Evolutionary conservation across 2,888 invertebrate species (phyloP).

Genomic region (Philopedon plagiatum): DNA sequence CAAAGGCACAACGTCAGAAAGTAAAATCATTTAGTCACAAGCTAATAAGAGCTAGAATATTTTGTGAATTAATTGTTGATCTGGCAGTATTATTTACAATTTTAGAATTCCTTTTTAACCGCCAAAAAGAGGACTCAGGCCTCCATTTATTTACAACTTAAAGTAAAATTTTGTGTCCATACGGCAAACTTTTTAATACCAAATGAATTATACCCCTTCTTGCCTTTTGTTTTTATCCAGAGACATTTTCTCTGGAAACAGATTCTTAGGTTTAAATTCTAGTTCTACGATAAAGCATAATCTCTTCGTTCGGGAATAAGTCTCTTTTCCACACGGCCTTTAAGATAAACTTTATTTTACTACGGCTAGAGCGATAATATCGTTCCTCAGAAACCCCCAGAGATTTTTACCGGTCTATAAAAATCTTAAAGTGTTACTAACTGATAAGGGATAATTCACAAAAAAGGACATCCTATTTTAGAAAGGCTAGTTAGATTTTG

Average conservation of each 20-base stretch:
- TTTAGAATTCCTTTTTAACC: no score
- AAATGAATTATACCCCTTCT: background rate
- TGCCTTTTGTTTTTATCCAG: background rate
- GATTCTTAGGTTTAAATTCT: background rate
- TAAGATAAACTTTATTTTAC: slow-evolving; percentile 14
- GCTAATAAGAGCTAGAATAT: no score
- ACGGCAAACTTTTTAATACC: no score
- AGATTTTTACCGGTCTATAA: background rate
- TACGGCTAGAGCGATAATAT: slow-evolving; percentile 6
- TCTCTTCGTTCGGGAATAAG: background rate
- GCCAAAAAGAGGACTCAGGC: no score
- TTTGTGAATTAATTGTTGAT: no score
- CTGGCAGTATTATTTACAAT: no score
- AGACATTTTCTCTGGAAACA: background rate
- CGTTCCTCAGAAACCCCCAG: background rate
- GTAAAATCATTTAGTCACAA: no score
- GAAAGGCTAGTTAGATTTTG: background rate
- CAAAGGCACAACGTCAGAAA: no score
- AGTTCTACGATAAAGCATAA: background rate
- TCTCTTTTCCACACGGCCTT: background rate
- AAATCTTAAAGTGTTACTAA: slow-evolving; percentile 3
- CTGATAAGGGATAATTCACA: background rate
- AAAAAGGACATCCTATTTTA: background rate
- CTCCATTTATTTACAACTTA: background rate
- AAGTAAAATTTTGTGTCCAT: background rate